A percentile compares a stretch with the other conserved stretches of the same genome.
Conservation (phyloP, 2,113 vertebrate genomes). For the Columba livia region DNA sequence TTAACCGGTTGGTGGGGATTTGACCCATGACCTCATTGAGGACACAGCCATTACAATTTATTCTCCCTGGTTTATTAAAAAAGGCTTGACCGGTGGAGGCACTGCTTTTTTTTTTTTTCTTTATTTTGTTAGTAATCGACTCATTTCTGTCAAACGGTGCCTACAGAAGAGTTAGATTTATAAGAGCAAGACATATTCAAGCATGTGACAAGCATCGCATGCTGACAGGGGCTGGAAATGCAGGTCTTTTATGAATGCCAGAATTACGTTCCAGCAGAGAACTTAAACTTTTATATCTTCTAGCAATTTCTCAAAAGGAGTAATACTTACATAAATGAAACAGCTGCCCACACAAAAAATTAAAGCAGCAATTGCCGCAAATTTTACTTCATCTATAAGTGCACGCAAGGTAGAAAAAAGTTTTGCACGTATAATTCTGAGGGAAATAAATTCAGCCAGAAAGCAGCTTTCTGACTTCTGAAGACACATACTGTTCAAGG, state of each 20-base stretch:
- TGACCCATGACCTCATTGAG: neutral
- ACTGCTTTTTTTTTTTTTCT: neutral
- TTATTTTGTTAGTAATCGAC: neutral
- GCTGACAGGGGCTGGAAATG: neutral
- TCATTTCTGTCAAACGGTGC: neutral
- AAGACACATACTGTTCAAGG: neutral
- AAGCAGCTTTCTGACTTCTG: neutral
- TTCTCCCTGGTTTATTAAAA: neutral
- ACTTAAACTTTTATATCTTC: conserved; percentile 2
- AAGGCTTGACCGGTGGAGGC: neutral
- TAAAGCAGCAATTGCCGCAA: neutral
- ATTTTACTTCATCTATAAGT: conserved; percentile 9
- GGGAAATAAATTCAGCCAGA: neutral
- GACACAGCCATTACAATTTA: neutral
- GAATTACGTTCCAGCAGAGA: neutral
- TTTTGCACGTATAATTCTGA: neutral
- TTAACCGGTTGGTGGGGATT: neutral
- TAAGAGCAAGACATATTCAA: neutral
- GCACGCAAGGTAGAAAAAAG: neutral
- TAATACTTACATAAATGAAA: neutral
- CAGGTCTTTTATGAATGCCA: neutral
- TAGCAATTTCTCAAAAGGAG: neutral
- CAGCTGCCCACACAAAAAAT: conserved; percentile 39
- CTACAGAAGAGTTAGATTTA: neutral
- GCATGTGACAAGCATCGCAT: neutral